Evolutionary conservation across 2,888 invertebrate genomes (phyloP).

Genomic region (Gasteruption jaculator): DNA sequence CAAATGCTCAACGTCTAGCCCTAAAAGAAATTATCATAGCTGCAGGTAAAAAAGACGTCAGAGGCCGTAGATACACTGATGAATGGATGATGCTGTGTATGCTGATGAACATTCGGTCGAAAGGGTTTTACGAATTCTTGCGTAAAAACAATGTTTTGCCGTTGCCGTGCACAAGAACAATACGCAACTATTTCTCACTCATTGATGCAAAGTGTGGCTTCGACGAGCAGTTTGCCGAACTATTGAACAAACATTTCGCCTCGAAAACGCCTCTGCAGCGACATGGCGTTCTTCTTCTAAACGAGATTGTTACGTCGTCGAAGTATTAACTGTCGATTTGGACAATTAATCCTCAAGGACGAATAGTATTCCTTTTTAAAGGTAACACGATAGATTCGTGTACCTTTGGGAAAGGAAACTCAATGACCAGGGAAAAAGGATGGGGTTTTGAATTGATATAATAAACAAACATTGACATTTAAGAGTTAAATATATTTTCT

Average conservation of each 20-base stretch:
- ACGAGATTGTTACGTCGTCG: too few relatives aligned
- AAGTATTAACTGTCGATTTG: too few relatives aligned
- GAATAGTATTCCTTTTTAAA: too few relatives aligned
- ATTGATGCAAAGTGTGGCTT: slow-evolving; percentile 20
- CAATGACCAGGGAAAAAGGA: too few relatives aligned
- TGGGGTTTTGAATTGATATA: too few relatives aligned
- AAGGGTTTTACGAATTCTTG: slow-evolving; percentile 23
- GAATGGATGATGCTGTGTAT: slow-evolving; percentile 24
- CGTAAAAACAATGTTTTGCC: slow-evolving; percentile 21
- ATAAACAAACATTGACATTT: too few relatives aligned
- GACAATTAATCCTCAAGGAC: too few relatives aligned
- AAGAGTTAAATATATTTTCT: too few relatives aligned
- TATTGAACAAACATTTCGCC: slow-evolving; percentile 17
- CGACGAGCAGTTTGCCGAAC: slow-evolving; percentile 21
- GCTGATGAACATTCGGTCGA: slow-evolving; percentile 25
- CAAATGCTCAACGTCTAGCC: too few relatives aligned
- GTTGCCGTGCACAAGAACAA: slow-evolving; percentile 22
- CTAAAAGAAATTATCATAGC: slow-evolving; percentile 21
- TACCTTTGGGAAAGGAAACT: too few relatives aligned
- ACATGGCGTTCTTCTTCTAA: slow-evolving; percentile 20
- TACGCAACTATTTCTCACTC: slow-evolving; percentile 20
- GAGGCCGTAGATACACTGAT: slow-evolving; percentile 19
- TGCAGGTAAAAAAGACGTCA: slow-evolving; percentile 8
- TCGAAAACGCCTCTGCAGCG: slow-evolving; percentile 15
- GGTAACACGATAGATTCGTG: too few relatives aligned